These are phyloP conservation scores for Axea sp. DNA, from an alignment of 2,888 invertebrate genomes.

Conservation along the genomic window DNA sequence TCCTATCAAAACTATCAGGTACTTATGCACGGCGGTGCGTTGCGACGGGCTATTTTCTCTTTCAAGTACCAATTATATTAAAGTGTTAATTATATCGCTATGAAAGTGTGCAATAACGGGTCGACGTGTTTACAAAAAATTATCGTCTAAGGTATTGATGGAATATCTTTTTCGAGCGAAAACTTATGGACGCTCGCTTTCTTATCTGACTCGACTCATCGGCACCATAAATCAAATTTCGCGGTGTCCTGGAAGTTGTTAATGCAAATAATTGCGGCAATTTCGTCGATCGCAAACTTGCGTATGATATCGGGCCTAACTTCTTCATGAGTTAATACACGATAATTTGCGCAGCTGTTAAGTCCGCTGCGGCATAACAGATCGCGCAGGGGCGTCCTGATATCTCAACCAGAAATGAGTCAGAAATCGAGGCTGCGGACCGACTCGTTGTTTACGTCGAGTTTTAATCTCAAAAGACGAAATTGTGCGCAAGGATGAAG, in stretches of 20 bases:
- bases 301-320: constrained; percentile 30
- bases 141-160: constrained; percentile 30
- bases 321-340: constrained; percentile 38
- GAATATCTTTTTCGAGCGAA: constrained; percentile 22
- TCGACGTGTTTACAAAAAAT: constrained; percentile 50
- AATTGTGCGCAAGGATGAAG: constrained; percentile 7
- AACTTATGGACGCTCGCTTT: constrained; percentile 5
- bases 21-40: too few species aligned
- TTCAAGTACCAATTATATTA: constrained; percentile 9
- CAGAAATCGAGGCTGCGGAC: constrained; percentile 34
- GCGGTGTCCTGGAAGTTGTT: constrained; percentile 37
- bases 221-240: constrained; percentile 41
- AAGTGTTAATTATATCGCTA: constrained; percentile 40
- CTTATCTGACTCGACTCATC: constrained; percentile 41
- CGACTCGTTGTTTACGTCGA: constrained; percentile 33
- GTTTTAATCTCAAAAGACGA: constrained; percentile 10
- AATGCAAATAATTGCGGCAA: constrained; percentile 57
- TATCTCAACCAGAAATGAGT: constrained; percentile 41
- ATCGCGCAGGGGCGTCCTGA: constrained; percentile 25
- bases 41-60: too few species aligned
- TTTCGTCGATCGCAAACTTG: constrained; percentile 30
- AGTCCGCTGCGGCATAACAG: constrained; percentile 15
- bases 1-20: too few species aligned
- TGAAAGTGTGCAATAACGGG: constrained; percentile 34
- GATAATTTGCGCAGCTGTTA: constrained; percentile 48